Conservation (phyloP, 1,140 invertebrate genomes). For the Ips typographus region DNA sequence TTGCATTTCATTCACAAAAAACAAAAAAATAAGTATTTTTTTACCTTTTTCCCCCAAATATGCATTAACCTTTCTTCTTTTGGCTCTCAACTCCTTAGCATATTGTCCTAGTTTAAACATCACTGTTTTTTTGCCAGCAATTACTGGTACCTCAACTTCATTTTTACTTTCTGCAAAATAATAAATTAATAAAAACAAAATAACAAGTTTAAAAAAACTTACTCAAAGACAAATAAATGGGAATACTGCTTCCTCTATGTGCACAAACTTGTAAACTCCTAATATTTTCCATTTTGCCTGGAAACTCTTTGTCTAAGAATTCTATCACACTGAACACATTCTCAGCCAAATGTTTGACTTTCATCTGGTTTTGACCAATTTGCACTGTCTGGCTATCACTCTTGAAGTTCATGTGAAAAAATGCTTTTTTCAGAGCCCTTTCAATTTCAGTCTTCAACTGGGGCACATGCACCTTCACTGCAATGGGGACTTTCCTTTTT, state of each 20-base stretch:
- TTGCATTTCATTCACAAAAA: too few species aligned
- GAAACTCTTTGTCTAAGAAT: constrained; percentile 58
- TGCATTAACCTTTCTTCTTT: too few species aligned
- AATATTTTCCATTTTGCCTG: constrained; percentile 66
- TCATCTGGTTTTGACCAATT: constrained; percentile 61
- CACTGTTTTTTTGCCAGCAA: constrained; percentile 49
- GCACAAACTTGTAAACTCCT: constrained; percentile 60
- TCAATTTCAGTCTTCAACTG: constrained; percentile 62
- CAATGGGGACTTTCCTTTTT: constrained; percentile 62
- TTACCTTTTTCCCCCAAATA: too few species aligned
- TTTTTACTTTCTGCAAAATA: constrained; percentile 54
- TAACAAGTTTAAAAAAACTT: constrained; percentile 46
- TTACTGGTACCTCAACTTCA: constrained; percentile 46
- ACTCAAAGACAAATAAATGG: constrained; percentile 64
- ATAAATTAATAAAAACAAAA: constrained; percentile 32
- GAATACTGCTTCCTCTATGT: constrained; percentile 54
- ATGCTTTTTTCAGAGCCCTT: constrained; percentile 59
- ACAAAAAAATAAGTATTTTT: too few species aligned
- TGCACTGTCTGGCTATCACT: constrained; percentile 60
- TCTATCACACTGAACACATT: constrained; percentile 59
- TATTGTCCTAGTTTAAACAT: too few species aligned
- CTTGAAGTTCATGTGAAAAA: constrained; percentile 57
- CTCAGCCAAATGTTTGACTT: constrained; percentile 55
- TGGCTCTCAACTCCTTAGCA: too few species aligned
- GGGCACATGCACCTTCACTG: constrained; percentile 56